Evolutionary conservation across 2,113 vertebrate species (phyloP).

Genomic region (Crotophaga sulcirostris): DNA sequence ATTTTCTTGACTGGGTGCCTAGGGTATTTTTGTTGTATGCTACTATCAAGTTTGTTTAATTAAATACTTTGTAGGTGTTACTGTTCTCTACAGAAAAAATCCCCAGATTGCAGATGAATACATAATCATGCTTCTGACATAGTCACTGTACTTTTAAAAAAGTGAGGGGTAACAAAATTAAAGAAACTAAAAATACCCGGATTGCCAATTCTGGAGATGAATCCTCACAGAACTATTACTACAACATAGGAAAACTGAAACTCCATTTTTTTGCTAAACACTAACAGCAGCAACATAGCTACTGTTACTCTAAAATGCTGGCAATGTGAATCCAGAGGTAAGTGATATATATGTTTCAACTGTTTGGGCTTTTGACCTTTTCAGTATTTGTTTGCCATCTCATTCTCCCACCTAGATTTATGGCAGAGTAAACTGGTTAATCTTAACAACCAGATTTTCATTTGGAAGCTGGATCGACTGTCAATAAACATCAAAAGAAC

Average conservation of each 20-base stretch:
- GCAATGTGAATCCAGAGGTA: slow-evolving; percentile 20
- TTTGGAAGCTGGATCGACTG: background rate
- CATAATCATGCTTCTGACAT: background rate
- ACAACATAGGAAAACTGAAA: background rate
- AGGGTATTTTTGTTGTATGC: background rate
- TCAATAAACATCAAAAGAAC: slow-evolving; percentile 56
- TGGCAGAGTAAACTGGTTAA: slow-evolving; percentile 52
- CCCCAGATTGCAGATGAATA: background rate
- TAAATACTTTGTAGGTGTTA: background rate
- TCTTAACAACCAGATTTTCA: slow-evolving; percentile 45
- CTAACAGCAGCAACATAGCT: background rate
- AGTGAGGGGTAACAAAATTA: background rate
- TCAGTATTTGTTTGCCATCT: slow-evolving; percentile 34
- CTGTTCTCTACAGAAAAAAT: background rate
- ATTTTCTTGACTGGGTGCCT: background rate
- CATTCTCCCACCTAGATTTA: slow-evolving; percentile 54
- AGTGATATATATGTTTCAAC: background rate
- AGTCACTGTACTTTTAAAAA: background rate
- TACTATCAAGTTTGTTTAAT: background rate
- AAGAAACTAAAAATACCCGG: background rate
- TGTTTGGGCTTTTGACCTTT: background rate
- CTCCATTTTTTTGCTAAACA: slow-evolving; percentile 43
- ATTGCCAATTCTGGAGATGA: background rate
- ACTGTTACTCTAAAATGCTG: slow-evolving; percentile 24
- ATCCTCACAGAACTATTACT: background rate